Percentiles rank a stretch among this genome's conserved stretches.
Evolutionary conservation across 2,797 vertebrate species (phyloP).

Genomic region (Luscinia luscinia): DNA sequence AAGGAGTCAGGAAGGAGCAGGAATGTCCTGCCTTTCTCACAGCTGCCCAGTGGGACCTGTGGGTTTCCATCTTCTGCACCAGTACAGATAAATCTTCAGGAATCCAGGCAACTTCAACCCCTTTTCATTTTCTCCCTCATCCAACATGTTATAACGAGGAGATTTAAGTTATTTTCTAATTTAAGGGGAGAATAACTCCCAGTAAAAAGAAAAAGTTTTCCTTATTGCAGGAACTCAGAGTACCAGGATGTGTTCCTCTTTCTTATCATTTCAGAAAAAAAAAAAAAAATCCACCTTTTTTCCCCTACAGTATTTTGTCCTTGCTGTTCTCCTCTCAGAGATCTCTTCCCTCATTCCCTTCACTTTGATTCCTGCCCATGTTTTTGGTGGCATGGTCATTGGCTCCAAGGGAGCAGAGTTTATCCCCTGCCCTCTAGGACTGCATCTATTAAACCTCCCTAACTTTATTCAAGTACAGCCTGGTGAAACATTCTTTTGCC

Average conservation of each 20-base stretch:
- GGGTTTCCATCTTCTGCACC: background rate
- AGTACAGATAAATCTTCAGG: background rate
- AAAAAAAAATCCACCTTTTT: accelerated
- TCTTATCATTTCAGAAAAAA: background rate
- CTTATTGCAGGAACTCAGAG: background rate
- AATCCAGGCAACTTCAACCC: background rate
- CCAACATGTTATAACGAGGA: background rate
- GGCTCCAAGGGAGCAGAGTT: background rate
- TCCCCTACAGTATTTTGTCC: background rate
- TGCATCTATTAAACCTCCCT: background rate
- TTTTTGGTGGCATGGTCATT: background rate
- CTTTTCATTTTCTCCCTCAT: accelerated
- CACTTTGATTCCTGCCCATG: background rate
- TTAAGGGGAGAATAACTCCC: background rate
- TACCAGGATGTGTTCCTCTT: background rate
- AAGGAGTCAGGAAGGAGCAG: background rate
- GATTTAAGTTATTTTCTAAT: background rate
- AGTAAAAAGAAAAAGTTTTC: background rate
- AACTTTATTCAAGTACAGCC: background rate
- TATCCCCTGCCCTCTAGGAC: background rate
- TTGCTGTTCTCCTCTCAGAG: background rate
- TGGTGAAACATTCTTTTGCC: background rate
- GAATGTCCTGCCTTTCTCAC: background rate
- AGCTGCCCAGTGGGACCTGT: background rate
- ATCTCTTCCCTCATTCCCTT: background rate